These are phyloP conservation scores for Brachionus manjavacas DNA, from an alignment of 1,140 invertebrate species.

Conservation along the genomic window DNA sequence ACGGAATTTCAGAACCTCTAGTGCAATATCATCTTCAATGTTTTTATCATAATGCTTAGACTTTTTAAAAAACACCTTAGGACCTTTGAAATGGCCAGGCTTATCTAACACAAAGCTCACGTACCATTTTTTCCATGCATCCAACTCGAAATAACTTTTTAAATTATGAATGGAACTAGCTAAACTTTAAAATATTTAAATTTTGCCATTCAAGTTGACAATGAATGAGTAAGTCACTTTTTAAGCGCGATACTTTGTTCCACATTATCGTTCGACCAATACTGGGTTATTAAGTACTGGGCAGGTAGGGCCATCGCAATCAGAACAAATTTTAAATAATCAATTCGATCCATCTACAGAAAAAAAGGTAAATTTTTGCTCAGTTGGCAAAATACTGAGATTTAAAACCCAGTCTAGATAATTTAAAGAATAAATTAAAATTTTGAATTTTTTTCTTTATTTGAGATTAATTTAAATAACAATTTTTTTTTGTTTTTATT, in stretches of 20 bases:
- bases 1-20: neutral
- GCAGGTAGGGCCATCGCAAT: constrained; percentile 14
- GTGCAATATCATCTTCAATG: neutral
- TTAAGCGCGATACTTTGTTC: constrained; percentile 20
- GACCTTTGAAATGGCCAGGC: neutral
- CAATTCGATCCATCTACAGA: constrained; percentile 18
- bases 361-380: neutral
- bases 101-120: constrained; percentile 36
- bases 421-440: neutral
- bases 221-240: neutral
- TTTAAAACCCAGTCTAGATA: constrained; percentile 31
- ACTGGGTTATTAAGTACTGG: constrained; percentile 1
- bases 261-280: constrained; percentile 20
- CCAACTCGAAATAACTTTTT: constrained; percentile 2
- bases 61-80: neutral
- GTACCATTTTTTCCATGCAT: constrained; percentile 39
- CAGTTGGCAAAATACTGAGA: neutral
- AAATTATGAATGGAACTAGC: neutral
- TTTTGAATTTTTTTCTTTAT: neutral
- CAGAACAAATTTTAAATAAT: constrained; percentile 13
- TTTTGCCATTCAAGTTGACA: neutral
- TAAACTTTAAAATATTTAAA: neutral
- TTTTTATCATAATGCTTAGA: neutral
- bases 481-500: neutral
- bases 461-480: constrained; percentile 5